Base-by-base conservation (phyloP, 2,888 invertebrate genomes). In the Pseudolycoriella hygida region DNA sequence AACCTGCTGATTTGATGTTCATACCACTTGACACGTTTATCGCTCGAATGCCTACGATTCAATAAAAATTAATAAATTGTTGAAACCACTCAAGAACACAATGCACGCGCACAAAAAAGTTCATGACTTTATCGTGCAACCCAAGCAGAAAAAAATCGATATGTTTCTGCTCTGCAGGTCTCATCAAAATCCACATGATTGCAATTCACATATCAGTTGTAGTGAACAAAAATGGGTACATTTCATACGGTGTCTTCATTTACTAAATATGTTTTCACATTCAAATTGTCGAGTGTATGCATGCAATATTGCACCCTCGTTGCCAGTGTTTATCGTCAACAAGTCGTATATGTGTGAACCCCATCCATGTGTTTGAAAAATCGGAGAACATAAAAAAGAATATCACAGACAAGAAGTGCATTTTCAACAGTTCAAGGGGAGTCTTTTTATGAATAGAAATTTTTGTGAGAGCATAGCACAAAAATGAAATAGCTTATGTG, bases 341-440 rank as follows among this genome's bases (percentile, higher is more conserved):
- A 25, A 25, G 25, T 25, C 25, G 5, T 25, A 25, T 25, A 25
- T 25, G 25, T 25, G 25, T 34, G 12, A 34, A 34, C 34, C 34
- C 34, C 34, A 34, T 34, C 15, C 12, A 34, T 12, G 34, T 34
- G 15, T 34, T 14, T 34, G 34, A 14, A 34, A 12, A n/a, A n/a
- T n/a, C n/a, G n/a, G n/a, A n/a, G n/a, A n/a, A n/a, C n/a, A n/a
- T n/a, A n/a, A n/a, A 34, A 4, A 14, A 34, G n/a, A 25, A 25
- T 6, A 25, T 14, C 34, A 34, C 34, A 12, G 15, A 14, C 15
- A 14, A 12, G 15, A 14, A 34, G 34, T 34, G 34, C 34, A 34
- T 34, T 34, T 34, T 25, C 25, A 34, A 34, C n/a, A 34, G 34
- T 34, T 34, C 34, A 34, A 34, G 34, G 34, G 34, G 34, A 34